Evolutionary conservation across 2,888 invertebrate genomes (phyloP).

Genomic region (Blastobasis lacticolella): DNA sequence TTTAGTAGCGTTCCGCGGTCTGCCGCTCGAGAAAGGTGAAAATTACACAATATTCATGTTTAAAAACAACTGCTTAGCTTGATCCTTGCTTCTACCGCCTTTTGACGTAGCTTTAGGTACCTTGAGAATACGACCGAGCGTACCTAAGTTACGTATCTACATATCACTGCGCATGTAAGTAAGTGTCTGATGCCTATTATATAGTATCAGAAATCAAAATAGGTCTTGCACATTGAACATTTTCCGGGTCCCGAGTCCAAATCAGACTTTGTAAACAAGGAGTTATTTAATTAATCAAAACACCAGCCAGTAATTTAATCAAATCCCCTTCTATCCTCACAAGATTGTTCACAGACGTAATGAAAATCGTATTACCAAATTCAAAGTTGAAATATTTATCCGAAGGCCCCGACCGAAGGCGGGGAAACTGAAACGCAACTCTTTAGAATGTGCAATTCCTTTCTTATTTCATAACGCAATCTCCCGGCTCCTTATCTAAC

Average conservation of each 20-base stretch:
- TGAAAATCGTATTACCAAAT: constrained; percentile 38
- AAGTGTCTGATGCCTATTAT: too few species aligned
- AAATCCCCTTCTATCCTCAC: constrained; percentile 22
- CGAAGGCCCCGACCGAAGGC: constrained; percentile 41
- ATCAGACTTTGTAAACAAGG: neutral
- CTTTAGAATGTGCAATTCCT: constrained; percentile 64
- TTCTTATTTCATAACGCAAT: constrained; percentile 74
- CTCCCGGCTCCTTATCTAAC: constrained; percentile 68
- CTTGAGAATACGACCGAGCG: too few species aligned
- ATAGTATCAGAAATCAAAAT: too few species aligned
- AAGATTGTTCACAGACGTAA: constrained; percentile 35
- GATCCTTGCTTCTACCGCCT: too few species aligned
- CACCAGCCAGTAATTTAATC: constrained; percentile 16
- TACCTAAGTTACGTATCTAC: too few species aligned
- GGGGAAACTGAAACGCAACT: constrained; percentile 44
- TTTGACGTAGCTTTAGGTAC: too few species aligned
- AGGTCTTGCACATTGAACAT: too few species aligned
- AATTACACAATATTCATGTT: neutral
- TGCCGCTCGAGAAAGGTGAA: constrained; percentile 10
- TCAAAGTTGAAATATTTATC: constrained; percentile 45
- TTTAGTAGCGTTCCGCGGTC: constrained; percentile 55
- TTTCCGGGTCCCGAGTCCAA: too few species aligned
- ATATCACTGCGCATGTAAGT: too few species aligned
- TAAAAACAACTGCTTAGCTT: neutral
- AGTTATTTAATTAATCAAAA: constrained; percentile 8